Evolutionary conservation across 2,113 vertebrate species (phyloP).

Genomic region (Semicossyphus pulcher): DNA sequence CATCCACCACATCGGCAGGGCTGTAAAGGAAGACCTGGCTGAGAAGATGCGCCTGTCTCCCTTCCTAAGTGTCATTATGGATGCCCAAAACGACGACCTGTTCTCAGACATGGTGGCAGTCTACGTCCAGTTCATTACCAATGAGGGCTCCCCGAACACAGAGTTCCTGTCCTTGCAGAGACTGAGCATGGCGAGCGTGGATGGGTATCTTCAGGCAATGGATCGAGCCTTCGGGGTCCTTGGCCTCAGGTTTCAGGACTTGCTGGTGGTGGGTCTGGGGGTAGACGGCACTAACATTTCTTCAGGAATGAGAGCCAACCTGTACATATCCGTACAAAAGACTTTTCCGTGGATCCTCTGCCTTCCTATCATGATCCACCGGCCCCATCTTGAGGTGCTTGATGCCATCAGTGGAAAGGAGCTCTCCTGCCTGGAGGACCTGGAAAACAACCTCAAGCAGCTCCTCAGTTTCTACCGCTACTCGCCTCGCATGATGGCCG

Average conservation of each 20-base stretch:
- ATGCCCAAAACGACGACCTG: constrained; percentile 91
- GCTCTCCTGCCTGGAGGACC: constrained; percentile 93
- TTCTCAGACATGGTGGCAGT: constrained; percentile 92
- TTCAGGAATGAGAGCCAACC: constrained; percentile 88
- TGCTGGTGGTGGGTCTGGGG: constrained; percentile 90
- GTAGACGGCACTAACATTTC: constrained; percentile 92
- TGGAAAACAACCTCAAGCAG: constrained; percentile 97
- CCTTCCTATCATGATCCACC: constrained; percentile 94
- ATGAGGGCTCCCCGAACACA: constrained; percentile 89
- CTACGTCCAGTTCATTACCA: constrained; percentile 92
- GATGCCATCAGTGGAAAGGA: constrained; percentile 96
- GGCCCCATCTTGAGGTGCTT: constrained; percentile 93
- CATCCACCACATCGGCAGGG: constrained; percentile 91
- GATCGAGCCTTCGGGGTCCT: constrained; percentile 91
- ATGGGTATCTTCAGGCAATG: constrained; percentile 93
- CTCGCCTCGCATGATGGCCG: constrained; percentile 92
- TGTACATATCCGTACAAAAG: constrained; percentile 93
- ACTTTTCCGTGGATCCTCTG: constrained; percentile 94
- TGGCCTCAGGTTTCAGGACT: constrained; percentile 91
- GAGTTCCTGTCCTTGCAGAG: constrained; percentile 95
- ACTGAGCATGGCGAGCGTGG: constrained; percentile 87
- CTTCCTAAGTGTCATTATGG: constrained; percentile 94
- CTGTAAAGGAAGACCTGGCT: constrained; percentile 92
- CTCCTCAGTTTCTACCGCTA: constrained; percentile 97
- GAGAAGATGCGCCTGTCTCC: constrained; percentile 94